These are phyloP conservation scores for Spicauda simplicius DNA, from an alignment of 2,888 invertebrate species.

Conservation along the genomic window DNA sequence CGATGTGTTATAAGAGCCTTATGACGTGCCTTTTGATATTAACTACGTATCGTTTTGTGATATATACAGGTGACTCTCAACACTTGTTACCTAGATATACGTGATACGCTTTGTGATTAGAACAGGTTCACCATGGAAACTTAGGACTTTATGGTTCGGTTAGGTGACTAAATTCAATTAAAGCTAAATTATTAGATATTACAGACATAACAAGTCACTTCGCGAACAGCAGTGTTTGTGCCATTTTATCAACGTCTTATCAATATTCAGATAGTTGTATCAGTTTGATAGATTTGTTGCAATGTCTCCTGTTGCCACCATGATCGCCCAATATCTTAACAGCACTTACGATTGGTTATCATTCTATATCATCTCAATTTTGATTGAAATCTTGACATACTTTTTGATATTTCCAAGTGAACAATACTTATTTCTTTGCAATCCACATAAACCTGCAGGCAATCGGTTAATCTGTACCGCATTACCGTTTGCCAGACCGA, in stretches of 20 bases:
- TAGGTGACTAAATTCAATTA: background rate
- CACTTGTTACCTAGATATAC: background rate
- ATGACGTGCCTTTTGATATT: background rate
- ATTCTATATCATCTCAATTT: constrained; percentile 5
- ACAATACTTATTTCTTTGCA: background rate
- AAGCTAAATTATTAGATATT: background rate
- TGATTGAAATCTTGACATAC: constrained; percentile 1
- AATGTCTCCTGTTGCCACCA: constrained; percentile 10
- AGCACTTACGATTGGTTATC: constrained; percentile 8
- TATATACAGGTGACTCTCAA: background rate
- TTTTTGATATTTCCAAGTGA: background rate
- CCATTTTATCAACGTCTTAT: constrained; percentile 16
- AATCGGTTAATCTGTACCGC: constrained; percentile 30
- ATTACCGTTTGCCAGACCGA: constrained; percentile 50
- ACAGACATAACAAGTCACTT: background rate
- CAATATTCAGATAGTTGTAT: constrained; percentile 26
- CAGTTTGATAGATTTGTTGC: constrained; percentile 22
- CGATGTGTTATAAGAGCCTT: constrained; percentile 27
- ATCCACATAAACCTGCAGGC: background rate
- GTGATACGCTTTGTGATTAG: constrained; percentile 1
- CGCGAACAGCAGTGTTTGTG: background rate
- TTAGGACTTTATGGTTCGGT: background rate
- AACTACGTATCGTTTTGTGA: background rate
- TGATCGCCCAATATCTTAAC: constrained; percentile 7
- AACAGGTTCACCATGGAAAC: background rate